Base-by-base conservation (phyloP, 2,113 vertebrate species). In the Cottus gobio region DNA sequence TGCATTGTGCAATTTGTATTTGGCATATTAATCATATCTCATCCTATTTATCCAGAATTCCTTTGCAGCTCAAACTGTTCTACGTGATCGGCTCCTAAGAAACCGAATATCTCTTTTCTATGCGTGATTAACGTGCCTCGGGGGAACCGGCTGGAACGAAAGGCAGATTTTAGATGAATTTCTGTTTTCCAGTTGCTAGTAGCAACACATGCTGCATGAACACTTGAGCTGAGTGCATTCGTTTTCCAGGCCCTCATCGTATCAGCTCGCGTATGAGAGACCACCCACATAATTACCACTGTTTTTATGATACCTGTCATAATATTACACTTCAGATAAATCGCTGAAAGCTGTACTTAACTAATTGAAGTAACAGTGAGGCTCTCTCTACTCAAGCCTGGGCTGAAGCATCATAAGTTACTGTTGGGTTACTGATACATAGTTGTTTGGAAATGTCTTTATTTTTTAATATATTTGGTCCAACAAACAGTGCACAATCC, bases 141-240 rank as follows among this genome's bases (percentile, higher is more conserved):
- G n/a, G 79, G 81, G 80, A 85, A 56, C 24, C 5, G 42, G 67
- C 67, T 61, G 77, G 68, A 84, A 79, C 80, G 80, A 84, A 83
- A 86, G 56, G 20, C 78, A 60, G 6, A 86, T 84, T 80, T 85
- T n/a, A 85, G 77, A 86, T 85, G 22, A 67, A 78, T 87, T 81
- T 85, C 60, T 88, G 69, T 87, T 90, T 88, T 89, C 67, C 71
- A 6, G 92, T 93, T 91, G 89, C 91, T 37, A 87, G n/a, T 85
- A 77, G 88, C 85, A 90, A 91, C 86, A 57, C 66, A 54, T 30
- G 30, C 71, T 44, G 71, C 28, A 39, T 62, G 62, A 80, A 46
- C 48, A 56, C 76, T 84, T 54, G 37, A 79, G 54, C 83, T 37
- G 10, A 65, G 75, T 71, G 37, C 68, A 85, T 74, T 50, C 63